These are phyloP conservation scores for Troides aeacus DNA, from an alignment of 2,888 invertebrate genomes.

Conservation along the genomic window DNA sequence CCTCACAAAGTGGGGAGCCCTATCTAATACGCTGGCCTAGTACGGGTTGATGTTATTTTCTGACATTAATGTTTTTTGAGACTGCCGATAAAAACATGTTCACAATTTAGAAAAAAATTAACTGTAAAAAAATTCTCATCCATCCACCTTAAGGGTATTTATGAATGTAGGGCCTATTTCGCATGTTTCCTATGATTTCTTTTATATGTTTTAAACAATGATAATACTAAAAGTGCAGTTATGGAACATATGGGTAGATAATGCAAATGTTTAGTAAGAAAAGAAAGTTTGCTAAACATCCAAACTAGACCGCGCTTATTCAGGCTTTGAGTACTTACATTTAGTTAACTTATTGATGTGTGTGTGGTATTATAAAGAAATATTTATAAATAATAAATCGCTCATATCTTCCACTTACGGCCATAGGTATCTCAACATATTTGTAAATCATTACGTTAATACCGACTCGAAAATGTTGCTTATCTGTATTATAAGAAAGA, in stretches of 20 bases:
- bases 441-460: constrained; percentile 9
- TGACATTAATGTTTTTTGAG: too few species aligned
- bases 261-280: neutral
- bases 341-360: constrained; percentile 3
- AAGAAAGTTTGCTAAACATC: neutral
- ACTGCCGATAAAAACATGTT: neutral
- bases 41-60: too few species aligned
- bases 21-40: too few species aligned
- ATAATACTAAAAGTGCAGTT: too few species aligned
- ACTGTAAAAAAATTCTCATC: constrained; percentile 25
- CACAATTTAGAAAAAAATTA: neutral
- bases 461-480: constrained; percentile 3
- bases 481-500: constrained; percentile 15
- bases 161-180: neutral
- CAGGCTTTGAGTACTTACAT: constrained; percentile 23
- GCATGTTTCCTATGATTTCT: neutral
- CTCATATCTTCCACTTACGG: constrained; percentile 18
- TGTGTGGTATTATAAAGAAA: neutral
- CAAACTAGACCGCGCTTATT: constrained; percentile 1
- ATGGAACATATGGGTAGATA: too few species aligned
- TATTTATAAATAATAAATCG: neutral
- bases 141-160: constrained; percentile 26
- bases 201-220: too few species aligned
- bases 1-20: too few species aligned
- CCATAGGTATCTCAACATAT: constrained; percentile 2